A percentile compares a stretch with the other conserved stretches of the same genome.
phyloP scores from a whole-genome alignment of 1,140 invertebrate genomes.

The Drosophila virilis region DNA sequence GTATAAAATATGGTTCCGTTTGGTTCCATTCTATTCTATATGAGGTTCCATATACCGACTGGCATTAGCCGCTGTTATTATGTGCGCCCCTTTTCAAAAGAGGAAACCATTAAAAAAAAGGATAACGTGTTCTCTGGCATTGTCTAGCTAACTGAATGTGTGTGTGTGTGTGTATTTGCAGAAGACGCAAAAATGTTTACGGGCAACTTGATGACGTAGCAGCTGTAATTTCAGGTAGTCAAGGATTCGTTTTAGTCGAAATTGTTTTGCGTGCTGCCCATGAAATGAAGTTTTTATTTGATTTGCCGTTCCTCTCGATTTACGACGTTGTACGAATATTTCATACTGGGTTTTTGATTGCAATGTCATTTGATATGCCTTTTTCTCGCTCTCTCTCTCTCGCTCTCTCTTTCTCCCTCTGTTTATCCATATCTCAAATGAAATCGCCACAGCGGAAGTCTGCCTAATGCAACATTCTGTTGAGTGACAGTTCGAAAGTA shows the following conservation, averaged over 20 bases:
- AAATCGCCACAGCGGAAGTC: constrained; percentile 4
- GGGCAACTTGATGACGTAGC: constrained; percentile 48
- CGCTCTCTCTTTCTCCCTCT: background rate
- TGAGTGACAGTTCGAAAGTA: constrained; percentile 17
- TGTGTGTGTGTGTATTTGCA: constrained; percentile 60
- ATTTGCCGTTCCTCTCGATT: constrained; percentile 28
- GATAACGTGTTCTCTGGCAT: constrained; percentile 66
- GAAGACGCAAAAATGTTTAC: constrained; percentile 70
- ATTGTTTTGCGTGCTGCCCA: constrained; percentile 36
- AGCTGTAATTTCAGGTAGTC: constrained; percentile 61
- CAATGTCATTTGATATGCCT: constrained; percentile 37
- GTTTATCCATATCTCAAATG: background rate
- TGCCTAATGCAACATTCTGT: constrained; percentile 14
- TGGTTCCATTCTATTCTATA: constrained; percentile 17
- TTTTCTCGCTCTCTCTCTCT: background rate
- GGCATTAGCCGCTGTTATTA: constrained; percentile 50
- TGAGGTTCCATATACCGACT: background rate
- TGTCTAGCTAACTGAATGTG: constrained; percentile 21
- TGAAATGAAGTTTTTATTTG: constrained; percentile 13
- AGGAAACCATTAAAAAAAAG: constrained; percentile 76
- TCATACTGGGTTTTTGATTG: constrained; percentile 18
- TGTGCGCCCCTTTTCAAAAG: constrained; percentile 52
- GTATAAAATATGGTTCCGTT: constrained; percentile 13
- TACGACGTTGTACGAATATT: background rate
- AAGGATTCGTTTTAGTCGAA: constrained; percentile 41